These are phyloP conservation scores for Ceratina australensis DNA, from an alignment of 1,140 invertebrate species.

Conservation along the genomic window DNA sequence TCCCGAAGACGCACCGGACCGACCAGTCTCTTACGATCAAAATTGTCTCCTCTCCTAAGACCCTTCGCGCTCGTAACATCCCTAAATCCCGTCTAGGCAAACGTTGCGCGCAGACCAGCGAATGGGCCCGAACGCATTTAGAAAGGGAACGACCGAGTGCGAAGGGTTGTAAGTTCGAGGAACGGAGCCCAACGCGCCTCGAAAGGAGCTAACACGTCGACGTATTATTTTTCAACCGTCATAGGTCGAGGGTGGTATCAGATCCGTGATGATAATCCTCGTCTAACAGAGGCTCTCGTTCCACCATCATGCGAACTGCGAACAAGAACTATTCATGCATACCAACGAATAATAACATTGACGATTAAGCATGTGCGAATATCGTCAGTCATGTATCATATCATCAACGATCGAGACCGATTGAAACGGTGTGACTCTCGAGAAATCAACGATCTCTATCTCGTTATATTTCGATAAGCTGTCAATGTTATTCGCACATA, in stretches of 20 bases:
- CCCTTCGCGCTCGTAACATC: neutral
- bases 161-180: too few relatives aligned
- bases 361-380: constrained; percentile 38
- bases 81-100: neutral
- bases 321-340: constrained; percentile 77
- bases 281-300: constrained; percentile 73
- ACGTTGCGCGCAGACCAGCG: neutral
- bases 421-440: too few relatives aligned
- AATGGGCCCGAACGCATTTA: too few relatives aligned
- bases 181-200: neutral
- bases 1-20: neutral
- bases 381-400: neutral
- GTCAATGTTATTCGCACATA: constrained; percentile 40
- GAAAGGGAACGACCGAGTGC: too few relatives aligned
- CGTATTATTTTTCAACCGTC: constrained; percentile 56
- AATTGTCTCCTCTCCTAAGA: neutral
- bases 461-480: neutral
- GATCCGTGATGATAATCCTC: constrained; percentile 73
- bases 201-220: neutral
- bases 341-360: constrained; percentile 62
- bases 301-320: constrained; percentile 75
- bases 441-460: neutral
- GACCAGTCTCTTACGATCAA: neutral
- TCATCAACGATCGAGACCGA: neutral
- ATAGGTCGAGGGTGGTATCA: constrained; percentile 74